Conservation (phyloP, 2,888 invertebrate genomes). For the Pristionchus arcanus region DNA sequence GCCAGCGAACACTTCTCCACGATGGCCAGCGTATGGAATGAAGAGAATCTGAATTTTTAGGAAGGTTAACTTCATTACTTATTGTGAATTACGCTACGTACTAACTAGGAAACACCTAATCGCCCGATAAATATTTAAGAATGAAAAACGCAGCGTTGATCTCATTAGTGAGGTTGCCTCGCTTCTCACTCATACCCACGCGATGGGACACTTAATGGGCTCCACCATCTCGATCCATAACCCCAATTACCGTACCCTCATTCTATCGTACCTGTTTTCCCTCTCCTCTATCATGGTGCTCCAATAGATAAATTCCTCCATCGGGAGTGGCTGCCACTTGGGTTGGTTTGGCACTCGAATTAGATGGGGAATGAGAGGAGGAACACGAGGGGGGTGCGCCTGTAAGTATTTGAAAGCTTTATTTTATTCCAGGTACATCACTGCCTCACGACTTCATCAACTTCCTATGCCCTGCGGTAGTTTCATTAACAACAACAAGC, state of each 20-base stretch:
- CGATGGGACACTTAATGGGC: not conserved
- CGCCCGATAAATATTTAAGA: not conserved
- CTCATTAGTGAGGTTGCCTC: not conserved
- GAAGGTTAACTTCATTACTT: not conserved
- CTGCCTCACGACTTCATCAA: not conserved
- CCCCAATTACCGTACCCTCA: not conserved
- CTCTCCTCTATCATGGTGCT: slow-evolving; percentile 38
- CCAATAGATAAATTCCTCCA: slow-evolving; percentile 33
- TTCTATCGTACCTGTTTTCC: slow-evolving; percentile 20
- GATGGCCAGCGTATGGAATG: slow-evolving; percentile 16
- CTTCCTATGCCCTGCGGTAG: not conserved
- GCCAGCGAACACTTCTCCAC: slow-evolving; percentile 40
- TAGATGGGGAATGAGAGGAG: not conserved
- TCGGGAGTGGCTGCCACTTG: slow-evolving; percentile 20
- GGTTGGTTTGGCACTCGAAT: not conserved
- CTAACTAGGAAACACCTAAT: not conserved
- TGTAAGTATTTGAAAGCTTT: not conserved
- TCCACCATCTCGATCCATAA: not conserved
- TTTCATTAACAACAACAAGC: too few species aligned
- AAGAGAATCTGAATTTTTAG: not conserved
- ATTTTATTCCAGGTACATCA: not conserved
- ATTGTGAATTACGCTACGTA: not conserved
- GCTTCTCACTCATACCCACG: not conserved
- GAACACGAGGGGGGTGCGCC: slow-evolving; percentile 46
- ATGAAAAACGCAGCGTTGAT: not conserved